A percentile compares a stretch with the other conserved stretches of the same genome.
These are phyloP conservation scores for Carcinoscorpius rotundicauda DNA, from an alignment of 1,140 invertebrate genomes.

Conservation along the genomic window DNA sequence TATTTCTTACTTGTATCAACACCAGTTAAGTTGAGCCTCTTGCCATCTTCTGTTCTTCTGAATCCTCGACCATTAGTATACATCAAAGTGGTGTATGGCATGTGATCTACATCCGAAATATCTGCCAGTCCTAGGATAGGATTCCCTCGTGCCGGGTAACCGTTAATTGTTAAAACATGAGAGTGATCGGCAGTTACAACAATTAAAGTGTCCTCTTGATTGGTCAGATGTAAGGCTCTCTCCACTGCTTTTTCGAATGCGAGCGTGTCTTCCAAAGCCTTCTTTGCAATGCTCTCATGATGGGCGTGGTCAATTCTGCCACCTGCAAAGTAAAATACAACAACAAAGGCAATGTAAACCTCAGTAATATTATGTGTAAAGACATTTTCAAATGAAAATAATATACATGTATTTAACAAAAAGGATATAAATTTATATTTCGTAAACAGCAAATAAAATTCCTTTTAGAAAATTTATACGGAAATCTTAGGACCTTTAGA, in stretches of 20 bases:
- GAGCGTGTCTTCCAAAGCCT: slow-evolving; percentile 26
- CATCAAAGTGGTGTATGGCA: slow-evolving; percentile 22
- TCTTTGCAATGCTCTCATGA: slow-evolving; percentile 42
- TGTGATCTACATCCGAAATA: slow-evolving; percentile 9
- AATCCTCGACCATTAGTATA: slow-evolving; percentile 23
- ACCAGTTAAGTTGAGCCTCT: slow-evolving; percentile 11
- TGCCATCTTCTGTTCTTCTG: slow-evolving; percentile 10
- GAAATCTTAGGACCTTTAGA: no score
- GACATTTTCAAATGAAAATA: no score
- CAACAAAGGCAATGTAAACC: no score
- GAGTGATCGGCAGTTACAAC: slow-evolving; percentile 30
- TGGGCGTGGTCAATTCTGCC: slow-evolving; percentile 67
- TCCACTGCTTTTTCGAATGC: slow-evolving; percentile 26
- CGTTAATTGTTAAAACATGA: slow-evolving; percentile 28
- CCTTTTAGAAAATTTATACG: no score
- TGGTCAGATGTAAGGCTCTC: slow-evolving; percentile 24
- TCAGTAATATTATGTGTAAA: no score
- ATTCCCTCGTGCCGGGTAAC: slow-evolving; percentile 27
- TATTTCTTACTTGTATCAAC: slow-evolving; percentile 12
- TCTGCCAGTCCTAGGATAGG: slow-evolving; percentile 22
- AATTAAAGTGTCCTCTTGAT: slow-evolving; percentile 27
- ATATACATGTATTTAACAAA: no score
- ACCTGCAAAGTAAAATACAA: neutral
- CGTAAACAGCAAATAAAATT: no score
- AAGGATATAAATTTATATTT: no score